phyloP scores from a whole-genome alignment of 2,113 vertebrate genomes.

The Erythrolamprus reginae region DNA sequence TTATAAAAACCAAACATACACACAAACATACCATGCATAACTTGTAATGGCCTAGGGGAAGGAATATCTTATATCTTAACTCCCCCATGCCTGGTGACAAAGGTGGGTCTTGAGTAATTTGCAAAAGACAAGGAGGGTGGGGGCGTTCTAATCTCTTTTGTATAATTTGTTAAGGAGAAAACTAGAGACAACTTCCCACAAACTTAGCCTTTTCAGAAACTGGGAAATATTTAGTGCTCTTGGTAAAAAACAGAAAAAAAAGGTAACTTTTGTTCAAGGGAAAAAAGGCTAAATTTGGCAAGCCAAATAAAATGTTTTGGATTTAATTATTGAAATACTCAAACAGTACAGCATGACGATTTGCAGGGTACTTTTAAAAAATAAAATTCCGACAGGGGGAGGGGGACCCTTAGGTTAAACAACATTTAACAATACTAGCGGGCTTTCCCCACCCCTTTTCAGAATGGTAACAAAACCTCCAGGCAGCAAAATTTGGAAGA shows the following conservation, averaged over 20 bases:
- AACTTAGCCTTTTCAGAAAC: neutral
- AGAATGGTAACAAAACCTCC: neutral
- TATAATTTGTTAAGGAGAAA: neutral
- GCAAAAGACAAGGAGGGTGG: no score
- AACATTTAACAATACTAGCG: neutral
- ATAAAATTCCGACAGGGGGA: neutral
- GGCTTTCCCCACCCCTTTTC: neutral
- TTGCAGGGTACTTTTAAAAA: neutral
- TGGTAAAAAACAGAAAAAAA: neutral
- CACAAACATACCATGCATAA: no score
- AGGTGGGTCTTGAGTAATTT: no score
- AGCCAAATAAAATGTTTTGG: neutral
- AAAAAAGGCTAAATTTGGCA: neutral
- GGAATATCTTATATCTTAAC: no score
- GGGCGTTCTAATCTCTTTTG: no score
- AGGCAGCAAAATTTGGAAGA: no score
- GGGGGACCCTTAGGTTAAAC: no score
- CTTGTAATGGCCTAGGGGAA: no score
- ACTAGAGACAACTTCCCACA: neutral
- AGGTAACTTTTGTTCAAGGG: neutral
- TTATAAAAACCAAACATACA: no score
- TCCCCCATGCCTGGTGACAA: no score
- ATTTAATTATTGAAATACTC: neutral
- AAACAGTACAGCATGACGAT: neutral
- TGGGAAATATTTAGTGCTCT: neutral